Evolutionary conservation across 2,113 vertebrate genomes (phyloP), one percentile per base, ranked within the genome.

Genomic region (Charadrius vociferus): DNA sequence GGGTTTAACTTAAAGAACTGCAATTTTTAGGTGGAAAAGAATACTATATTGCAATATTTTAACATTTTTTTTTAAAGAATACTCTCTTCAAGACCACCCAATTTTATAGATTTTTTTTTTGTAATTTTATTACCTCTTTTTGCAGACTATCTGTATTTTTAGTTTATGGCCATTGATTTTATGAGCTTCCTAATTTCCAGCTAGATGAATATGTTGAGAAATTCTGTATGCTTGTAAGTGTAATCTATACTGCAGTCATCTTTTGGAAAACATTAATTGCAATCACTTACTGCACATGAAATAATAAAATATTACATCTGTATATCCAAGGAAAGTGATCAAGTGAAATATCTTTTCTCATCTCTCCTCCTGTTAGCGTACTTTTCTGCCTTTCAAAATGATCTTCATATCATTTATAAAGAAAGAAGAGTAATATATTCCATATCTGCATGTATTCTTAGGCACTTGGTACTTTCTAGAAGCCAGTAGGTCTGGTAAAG

Each of bases 91-190:
- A 77, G 30, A 45, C 11, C 11, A 53, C 24, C 12, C 4, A 83
- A 43, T 82, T 93, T 92, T 86, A 93, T 77, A 49, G 70, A 71
- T 7, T 29, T 77, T 80, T 68, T 77, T 20, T 61, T 30, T 23
- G 63, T 68, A 15, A 68, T 74, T 86, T 95, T 91, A 88, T 89
- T 92, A 45, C 23, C 23, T 71, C 18, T 87, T 91, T 94, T 90
- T 93, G 73, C 74, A 92, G 79, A 82, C 79, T 82, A 80, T 92
- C 62, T 92, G 23, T 86, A 75, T 68, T 93, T 97, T 96, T 81
- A 75, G 56, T 86, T 95, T 95, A 90, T 90, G 75, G 71, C 77
- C 62, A 86, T 68, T 93, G 91, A 95, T 93, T 95, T 95, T 97
- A 97, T 58, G 36, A 83, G 53, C 36, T 82, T 80, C 62, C 67